Conservation (phyloP, 2,888 invertebrate species). For the Lysandra coridon region DNA sequence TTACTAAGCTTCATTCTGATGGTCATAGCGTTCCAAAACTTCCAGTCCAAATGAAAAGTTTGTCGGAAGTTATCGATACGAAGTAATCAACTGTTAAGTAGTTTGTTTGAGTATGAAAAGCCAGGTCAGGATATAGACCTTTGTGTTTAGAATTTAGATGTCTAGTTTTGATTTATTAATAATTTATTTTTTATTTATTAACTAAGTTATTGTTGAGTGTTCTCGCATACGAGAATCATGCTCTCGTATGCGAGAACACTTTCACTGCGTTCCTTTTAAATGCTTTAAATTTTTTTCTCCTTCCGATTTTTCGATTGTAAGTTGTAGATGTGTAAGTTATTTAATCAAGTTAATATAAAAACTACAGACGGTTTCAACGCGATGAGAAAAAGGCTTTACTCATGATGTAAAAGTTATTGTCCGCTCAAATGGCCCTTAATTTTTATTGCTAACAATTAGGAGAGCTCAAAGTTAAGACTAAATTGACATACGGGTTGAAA, state of each 20-base stretch:
- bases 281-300: neutral
- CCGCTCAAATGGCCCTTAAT: neutral
- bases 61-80: slow-evolving; percentile 29
- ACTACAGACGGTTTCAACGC: neutral
- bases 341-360: neutral
- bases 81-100: slow-evolving; percentile 3
- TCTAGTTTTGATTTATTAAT: neutral
- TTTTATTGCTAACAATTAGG: slow-evolving; percentile 17
- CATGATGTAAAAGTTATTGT: neutral
- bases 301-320: neutral
- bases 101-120: neutral
- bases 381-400: neutral
- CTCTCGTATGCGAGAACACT: too few species aligned
- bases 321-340: neutral
- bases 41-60: slow-evolving; percentile 40
- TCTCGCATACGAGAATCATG: too few species aligned
- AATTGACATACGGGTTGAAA: slow-evolving; percentile 19
- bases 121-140: neutral
- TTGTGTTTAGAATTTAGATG: neutral
- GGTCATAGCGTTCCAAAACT: slow-evolving; percentile 43
- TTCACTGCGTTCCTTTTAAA: too few species aligned
- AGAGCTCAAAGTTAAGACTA: slow-evolving; percentile 2
- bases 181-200: neutral
- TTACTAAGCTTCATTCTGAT: slow-evolving; percentile 44
- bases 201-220: too few species aligned